Conservation (phyloP, 2,888 invertebrate genomes). For the Netelia virgata region DNA sequence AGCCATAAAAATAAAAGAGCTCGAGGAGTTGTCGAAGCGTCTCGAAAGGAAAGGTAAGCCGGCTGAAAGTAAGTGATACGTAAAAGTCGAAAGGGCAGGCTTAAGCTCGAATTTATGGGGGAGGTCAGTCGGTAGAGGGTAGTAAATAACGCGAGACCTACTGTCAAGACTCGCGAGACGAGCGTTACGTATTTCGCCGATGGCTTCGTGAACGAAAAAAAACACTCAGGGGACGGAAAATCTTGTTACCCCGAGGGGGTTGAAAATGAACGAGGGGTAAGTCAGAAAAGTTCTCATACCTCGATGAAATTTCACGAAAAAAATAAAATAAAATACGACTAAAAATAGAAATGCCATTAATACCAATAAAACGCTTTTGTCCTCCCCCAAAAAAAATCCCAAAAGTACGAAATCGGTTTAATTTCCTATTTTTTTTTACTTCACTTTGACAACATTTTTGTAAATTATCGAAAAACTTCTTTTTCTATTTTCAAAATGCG, state of each 20-base stretch:
- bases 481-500: too few species aligned
- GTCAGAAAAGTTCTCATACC: background rate
- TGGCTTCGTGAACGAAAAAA: background rate
- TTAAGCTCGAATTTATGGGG: constrained; percentile 36
- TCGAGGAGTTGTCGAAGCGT: constrained; percentile 13
- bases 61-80: constrained; percentile 25
- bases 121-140: constrained; percentile 25
- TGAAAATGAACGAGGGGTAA: background rate
- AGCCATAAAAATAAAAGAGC: constrained; percentile 29
- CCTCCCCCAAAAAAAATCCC: too few species aligned
- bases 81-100: constrained; percentile 11
- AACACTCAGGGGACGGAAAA: background rate
- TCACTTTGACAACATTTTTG: too few species aligned
- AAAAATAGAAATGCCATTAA: too few species aligned
- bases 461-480: too few species aligned
- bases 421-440: too few species aligned
- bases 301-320: too few species aligned
- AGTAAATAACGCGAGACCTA: constrained; percentile 47
- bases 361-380: too few species aligned
- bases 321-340: too few species aligned
- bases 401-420: too few species aligned
- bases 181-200: background rate
- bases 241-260: background rate
- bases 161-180: constrained; percentile 13
- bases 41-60: background rate